Percentiles rank a stretch among this genome's conserved stretches.
These are phyloP conservation scores for Oligia fasciuncula DNA, from an alignment of 2,888 invertebrate species.

Conservation along the genomic window DNA sequence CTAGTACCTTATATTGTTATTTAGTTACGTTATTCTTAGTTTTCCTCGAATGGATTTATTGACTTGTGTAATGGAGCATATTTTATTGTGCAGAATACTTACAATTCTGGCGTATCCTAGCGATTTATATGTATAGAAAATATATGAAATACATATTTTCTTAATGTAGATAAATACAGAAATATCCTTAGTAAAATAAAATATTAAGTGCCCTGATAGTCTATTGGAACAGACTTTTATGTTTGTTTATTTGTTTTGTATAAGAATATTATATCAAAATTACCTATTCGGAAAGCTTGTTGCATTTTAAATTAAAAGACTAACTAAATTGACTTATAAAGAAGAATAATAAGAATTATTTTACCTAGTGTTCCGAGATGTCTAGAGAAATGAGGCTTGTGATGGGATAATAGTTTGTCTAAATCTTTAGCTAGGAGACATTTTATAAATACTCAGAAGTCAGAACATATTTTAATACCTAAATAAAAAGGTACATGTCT, in stretches of 20 bases:
- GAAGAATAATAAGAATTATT: slow-evolving; percentile 19
- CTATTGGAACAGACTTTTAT: slow-evolving; percentile 33
- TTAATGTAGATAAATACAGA: slow-evolving; percentile 42
- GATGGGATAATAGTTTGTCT: slow-evolving; percentile 27
- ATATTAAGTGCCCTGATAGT: slow-evolving; percentile 33
- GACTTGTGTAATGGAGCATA: slow-evolving; percentile 20
- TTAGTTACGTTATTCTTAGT: slow-evolving; percentile 27
- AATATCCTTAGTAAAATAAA: slow-evolving; percentile 24
- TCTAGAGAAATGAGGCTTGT: slow-evolving; percentile 26
- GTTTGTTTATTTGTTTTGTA: slow-evolving; percentile 43
- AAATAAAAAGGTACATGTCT: slow-evolving; percentile 56
- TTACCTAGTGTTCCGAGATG: neutral
- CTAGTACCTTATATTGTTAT: slow-evolving; percentile 49
- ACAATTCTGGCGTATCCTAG: slow-evolving; percentile 39
- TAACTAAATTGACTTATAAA: slow-evolving; percentile 28
- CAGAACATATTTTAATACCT: slow-evolving; percentile 76
- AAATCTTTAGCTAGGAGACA: slow-evolving; percentile 62
- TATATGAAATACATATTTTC: slow-evolving; percentile 55
- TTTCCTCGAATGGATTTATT: slow-evolving; percentile 18
- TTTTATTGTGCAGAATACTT: slow-evolving; percentile 38
- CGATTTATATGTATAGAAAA: slow-evolving; percentile 35
- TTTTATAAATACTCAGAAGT: slow-evolving; percentile 80
- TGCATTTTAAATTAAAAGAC: slow-evolving; percentile 41
- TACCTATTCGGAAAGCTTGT: slow-evolving; percentile 29
- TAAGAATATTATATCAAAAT: slow-evolving; percentile 17